Percentiles rank a stretch among this genome's conserved stretches.
Conservation (phyloP, 35 echinoderm and acorn worm species). For the Holothuria glaberrima region DNA sequence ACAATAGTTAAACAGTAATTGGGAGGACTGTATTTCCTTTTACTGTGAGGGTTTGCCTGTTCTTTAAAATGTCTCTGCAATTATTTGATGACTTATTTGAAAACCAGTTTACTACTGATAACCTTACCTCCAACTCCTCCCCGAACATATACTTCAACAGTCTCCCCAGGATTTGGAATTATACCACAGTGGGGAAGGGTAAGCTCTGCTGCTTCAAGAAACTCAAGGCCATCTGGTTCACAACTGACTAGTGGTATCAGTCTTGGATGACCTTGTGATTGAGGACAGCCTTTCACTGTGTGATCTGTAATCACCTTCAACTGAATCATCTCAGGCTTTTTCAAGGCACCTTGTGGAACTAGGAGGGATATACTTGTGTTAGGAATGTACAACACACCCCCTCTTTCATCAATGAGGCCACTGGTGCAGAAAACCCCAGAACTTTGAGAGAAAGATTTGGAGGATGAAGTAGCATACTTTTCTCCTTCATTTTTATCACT, state of each 20-base stretch:
- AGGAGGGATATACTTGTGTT: slow-evolving; percentile 1
- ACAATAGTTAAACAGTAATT: too few species aligned
- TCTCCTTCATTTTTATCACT: too few species aligned
- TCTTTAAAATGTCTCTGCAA: too few species aligned
- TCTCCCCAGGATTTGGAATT: not conserved
- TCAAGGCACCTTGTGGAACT: slow-evolving; percentile 5
- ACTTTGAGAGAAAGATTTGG: not conserved
- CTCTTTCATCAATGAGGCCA: not conserved
- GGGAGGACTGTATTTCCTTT: too few species aligned
- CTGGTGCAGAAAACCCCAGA: not conserved
- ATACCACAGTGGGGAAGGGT: slow-evolving; percentile 17
- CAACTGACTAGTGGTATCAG: slow-evolving; percentile 14
- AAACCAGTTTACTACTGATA: too few species aligned
- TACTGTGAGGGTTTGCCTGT: too few species aligned
- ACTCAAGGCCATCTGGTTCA: slow-evolving; percentile 14
- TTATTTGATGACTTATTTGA: too few species aligned
- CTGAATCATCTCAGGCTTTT: not conserved
- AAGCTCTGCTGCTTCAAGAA: not conserved
- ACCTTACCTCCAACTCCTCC: too few species aligned
- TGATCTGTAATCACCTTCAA: not conserved
- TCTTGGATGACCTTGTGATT: not conserved
- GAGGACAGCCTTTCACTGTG: not conserved
- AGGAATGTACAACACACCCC: slow-evolving; percentile 2
- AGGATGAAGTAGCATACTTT: too few species aligned
- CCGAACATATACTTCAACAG: not conserved